These are phyloP conservation scores for Drosophila neotestacea DNA, from an alignment of 2,888 invertebrate genomes.

Conservation along the genomic window DNA sequence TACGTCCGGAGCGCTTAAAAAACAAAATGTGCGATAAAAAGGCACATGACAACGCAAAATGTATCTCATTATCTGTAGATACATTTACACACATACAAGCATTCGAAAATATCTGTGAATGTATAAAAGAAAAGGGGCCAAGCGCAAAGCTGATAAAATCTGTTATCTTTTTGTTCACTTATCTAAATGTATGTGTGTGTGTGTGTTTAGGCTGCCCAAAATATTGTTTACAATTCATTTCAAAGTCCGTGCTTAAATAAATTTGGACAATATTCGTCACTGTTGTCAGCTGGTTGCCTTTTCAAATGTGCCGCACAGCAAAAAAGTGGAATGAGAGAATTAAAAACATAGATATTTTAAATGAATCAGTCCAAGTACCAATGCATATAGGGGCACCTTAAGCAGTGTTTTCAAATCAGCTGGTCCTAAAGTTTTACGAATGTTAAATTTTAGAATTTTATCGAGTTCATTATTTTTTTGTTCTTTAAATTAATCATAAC, in stretches of 20 bases:
- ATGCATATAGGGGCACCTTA: background rate
- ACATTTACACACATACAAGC: background rate
- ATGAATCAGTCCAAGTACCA: conserved; percentile 3
- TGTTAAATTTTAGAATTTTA: too few species aligned
- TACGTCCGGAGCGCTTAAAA: conserved; percentile 36
- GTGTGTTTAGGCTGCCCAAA: conserved; percentile 19
- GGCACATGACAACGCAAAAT: conserved; percentile 72
- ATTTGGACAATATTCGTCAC: conserved; percentile 38
- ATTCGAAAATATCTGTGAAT: background rate
- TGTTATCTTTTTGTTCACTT: conserved; percentile 37
- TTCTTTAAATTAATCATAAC: too few species aligned
- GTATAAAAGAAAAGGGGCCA: conserved; percentile 51
- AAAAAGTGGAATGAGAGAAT: background rate
- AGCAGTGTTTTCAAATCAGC: conserved; percentile 22
- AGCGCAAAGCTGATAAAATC: conserved; percentile 61
- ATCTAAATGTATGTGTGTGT: conserved; percentile 31
- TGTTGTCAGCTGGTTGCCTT: conserved; percentile 23
- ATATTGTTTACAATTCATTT: conserved; percentile 64
- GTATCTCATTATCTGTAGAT: conserved; percentile 32
- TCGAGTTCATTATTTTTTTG: too few species aligned
- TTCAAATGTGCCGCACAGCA: conserved; percentile 43
- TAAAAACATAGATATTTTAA: background rate
- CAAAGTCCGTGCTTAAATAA: conserved; percentile 60
- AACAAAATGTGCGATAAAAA: conserved; percentile 67
- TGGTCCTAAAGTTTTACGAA: too few species aligned